phyloP scores from a whole-genome alignment of 2,113 vertebrate genomes.

The Ciconia boyciana region DNA sequence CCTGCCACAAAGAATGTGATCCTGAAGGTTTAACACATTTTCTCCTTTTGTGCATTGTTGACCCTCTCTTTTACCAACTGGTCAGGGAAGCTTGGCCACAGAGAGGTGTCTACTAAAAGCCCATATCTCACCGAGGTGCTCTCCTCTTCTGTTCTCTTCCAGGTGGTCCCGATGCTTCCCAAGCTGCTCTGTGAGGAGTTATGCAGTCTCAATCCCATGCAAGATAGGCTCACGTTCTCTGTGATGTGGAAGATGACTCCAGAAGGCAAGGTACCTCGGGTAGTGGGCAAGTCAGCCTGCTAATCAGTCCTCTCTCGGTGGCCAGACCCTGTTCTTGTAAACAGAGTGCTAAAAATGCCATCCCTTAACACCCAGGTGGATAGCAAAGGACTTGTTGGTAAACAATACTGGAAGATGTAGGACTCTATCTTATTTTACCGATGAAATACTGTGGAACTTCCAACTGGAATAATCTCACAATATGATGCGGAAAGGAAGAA shows the following conservation, averaged over 20 bases:
- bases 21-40: background rate
- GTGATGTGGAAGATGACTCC: conserved; percentile 93
- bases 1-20: background rate
- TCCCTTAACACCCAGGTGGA: background rate
- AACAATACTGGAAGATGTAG: background rate
- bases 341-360: background rate
- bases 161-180: conserved; percentile 97
- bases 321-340: background rate
- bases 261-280: conserved; percentile 84
- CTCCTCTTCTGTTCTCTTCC: conserved; percentile 45
- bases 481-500: background rate
- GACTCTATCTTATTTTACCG: background rate
- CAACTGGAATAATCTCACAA: background rate
- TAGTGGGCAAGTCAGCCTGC: background rate
- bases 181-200: conserved; percentile 92
- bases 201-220: conserved; percentile 94
- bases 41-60: background rate
- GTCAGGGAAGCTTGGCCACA: background rate
- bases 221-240: conserved; percentile 91
- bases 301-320: background rate
- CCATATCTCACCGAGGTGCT: background rate
- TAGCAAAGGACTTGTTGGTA: background rate
- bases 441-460: background rate
- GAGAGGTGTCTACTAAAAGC: background rate
- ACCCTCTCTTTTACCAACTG: background rate